These are phyloP conservation scores for Opisthograptis luteolata DNA, from an alignment of 2,888 invertebrate species.

Conservation along the genomic window DNA sequence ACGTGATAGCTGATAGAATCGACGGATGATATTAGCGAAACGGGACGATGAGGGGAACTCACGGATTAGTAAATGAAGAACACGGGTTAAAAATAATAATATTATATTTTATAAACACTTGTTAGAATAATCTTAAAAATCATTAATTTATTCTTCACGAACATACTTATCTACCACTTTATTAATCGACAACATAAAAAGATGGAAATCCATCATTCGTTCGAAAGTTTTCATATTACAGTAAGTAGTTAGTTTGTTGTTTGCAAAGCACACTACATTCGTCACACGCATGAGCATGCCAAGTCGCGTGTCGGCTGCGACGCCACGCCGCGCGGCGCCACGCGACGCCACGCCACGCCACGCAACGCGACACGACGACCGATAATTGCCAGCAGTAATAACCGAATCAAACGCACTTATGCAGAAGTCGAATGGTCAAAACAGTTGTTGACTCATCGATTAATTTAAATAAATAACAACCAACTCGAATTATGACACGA, in stretches of 20 bases:
- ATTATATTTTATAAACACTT: slow-evolving; percentile 85
- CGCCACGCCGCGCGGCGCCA: neutral
- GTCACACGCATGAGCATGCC: slow-evolving; percentile 31
- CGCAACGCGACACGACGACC: slow-evolving; percentile 25
- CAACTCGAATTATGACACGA: slow-evolving; percentile 80
- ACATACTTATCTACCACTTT: slow-evolving; percentile 76
- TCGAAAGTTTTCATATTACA: slow-evolving; percentile 51
- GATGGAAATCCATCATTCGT: slow-evolving; percentile 70
- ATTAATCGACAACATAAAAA: slow-evolving; percentile 79
- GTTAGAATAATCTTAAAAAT: slow-evolving; percentile 83
- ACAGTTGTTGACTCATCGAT: slow-evolving; percentile 69
- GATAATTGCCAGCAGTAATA: slow-evolving; percentile 45
- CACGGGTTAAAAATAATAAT: slow-evolving; percentile 83
- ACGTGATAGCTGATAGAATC: slow-evolving; percentile 81
- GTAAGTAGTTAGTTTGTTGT: slow-evolving; percentile 40
- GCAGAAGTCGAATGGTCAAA: slow-evolving; percentile 51
- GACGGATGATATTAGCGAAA: slow-evolving; percentile 54
- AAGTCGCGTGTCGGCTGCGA: slow-evolving; percentile 13
- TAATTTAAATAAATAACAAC: slow-evolving; percentile 80
- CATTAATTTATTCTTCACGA: slow-evolving; percentile 83
- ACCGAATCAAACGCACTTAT: slow-evolving; percentile 39
- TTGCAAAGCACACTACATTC: slow-evolving; percentile 37
- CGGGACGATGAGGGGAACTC: slow-evolving; percentile 58
- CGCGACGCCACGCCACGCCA: slow-evolving; percentile 14
- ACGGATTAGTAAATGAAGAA: slow-evolving; percentile 77